phyloP scores from a whole-genome alignment of 2,888 invertebrate genomes.

The Galerucella nymphaeae region DNA sequence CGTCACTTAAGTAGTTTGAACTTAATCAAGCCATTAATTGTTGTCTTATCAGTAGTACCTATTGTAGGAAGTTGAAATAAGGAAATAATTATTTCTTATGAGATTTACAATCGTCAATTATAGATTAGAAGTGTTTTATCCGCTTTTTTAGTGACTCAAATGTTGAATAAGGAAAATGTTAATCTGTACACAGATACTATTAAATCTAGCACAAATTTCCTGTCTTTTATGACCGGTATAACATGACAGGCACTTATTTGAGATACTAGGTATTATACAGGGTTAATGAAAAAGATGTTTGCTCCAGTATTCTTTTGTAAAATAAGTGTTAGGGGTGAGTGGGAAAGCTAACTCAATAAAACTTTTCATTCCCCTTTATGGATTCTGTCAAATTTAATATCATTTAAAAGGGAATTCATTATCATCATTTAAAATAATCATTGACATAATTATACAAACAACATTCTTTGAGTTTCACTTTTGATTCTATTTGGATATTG shows the following conservation, averaged over 20 bases:
- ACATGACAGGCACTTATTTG: too few relatives aligned
- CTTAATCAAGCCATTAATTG: too few relatives aligned
- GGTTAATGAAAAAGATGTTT: too few relatives aligned
- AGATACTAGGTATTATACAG: too few relatives aligned
- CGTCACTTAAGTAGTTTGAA: background rate
- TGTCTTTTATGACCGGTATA: background rate
- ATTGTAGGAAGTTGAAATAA: background rate
- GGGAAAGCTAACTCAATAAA: too few relatives aligned
- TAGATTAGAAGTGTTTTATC: background rate
- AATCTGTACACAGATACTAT: background rate
- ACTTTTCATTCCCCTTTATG: too few relatives aligned
- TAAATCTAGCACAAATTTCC: background rate
- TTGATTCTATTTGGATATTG: background rate
- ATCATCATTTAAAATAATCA: background rate
- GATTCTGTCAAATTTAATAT: too few relatives aligned
- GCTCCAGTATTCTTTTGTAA: too few relatives aligned
- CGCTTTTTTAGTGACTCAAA: background rate
- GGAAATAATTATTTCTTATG: background rate
- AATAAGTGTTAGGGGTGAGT: too few relatives aligned
- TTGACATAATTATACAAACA: background rate
- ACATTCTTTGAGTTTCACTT: constrained; percentile 1
- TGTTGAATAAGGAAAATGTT: background rate
- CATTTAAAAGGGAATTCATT: too few relatives aligned
- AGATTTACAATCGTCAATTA: background rate
- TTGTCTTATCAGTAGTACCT: background rate